A percentile compares a stretch with the other conserved stretches of the same genome.
Conservation (phyloP, 2,888 invertebrate species). For the Pristionchus entomophagus region DNA sequence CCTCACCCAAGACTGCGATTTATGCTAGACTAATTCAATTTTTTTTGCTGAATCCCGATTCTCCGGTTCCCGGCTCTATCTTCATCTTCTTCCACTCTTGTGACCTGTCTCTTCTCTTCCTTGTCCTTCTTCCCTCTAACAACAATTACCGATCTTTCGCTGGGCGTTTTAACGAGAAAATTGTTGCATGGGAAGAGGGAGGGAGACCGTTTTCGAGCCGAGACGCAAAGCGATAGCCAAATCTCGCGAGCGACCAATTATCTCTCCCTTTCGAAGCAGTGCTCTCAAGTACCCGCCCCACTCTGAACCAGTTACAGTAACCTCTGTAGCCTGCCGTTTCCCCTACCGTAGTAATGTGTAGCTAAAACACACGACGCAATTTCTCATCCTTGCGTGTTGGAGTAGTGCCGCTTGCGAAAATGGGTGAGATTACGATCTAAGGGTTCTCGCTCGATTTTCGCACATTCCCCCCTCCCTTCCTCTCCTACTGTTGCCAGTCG, state of each 20-base stretch:
- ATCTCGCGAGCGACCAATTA: conserved; percentile 30
- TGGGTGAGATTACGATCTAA: background rate
- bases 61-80: conserved; percentile 1
- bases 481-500: conserved; percentile 19
- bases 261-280: background rate
- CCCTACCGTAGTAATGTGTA: background rate
- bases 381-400: conserved; percentile 1
- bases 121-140: conserved; percentile 2
- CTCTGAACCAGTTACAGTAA: conserved; percentile 29
- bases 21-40: background rate
- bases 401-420: conserved; percentile 3
- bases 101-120: conserved; percentile 39
- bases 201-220: conserved; percentile 34
- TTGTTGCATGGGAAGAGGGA: conserved; percentile 34
- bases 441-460: conserved; percentile 36
- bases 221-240: background rate
- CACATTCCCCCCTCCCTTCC: too few relatives aligned
- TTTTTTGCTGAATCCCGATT: background rate
- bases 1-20: background rate
- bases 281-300: background rate
- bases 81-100: conserved; percentile 29
- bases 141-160: conserved; percentile 23
- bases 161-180: conserved; percentile 37
- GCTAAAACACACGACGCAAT: background rate
- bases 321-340: background rate